phyloP scores from a whole-genome alignment of 2,888 invertebrate genomes.

The Lissonota sp. region DNA sequence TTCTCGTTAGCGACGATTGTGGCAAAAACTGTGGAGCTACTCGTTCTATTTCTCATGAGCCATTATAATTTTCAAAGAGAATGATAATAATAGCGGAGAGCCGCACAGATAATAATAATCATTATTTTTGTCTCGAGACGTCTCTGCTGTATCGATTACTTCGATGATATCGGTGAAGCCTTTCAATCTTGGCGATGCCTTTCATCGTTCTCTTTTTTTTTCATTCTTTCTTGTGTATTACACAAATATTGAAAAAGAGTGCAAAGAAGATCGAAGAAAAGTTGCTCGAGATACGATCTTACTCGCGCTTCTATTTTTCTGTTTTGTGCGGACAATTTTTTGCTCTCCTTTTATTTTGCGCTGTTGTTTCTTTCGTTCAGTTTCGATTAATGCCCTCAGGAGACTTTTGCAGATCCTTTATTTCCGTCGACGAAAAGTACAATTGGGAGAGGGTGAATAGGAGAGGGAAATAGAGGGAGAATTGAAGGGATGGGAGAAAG shows the following conservation, averaged over 20 bases:
- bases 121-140: constrained; percentile 28
- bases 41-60: constrained; percentile 36
- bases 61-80: constrained; percentile 1
- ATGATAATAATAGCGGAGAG: constrained; percentile 22
- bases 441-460: constrained; percentile 41
- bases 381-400: constrained; percentile 53
- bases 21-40: constrained; percentile 25
- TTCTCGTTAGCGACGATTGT: constrained; percentile 39
- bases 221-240: constrained; percentile 3
- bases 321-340: constrained; percentile 23
- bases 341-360: background rate
- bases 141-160: background rate
- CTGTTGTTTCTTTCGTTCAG: constrained; percentile 36
- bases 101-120: background rate
- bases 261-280: constrained; percentile 4
- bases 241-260: constrained; percentile 13
- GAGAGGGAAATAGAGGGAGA: constrained; percentile 2
- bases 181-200: constrained; percentile 29
- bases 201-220: constrained; percentile 2
- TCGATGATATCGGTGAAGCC: constrained; percentile 5
- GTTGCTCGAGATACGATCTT: constrained; percentile 36
- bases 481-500: constrained; percentile 9
- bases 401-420: constrained; percentile 50
- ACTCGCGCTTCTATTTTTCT: constrained; percentile 39
- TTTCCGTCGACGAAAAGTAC: constrained; percentile 61